These are phyloP conservation scores for Muscina levida DNA, from an alignment of 2,888 invertebrate genomes.

Conservation along the genomic window DNA sequence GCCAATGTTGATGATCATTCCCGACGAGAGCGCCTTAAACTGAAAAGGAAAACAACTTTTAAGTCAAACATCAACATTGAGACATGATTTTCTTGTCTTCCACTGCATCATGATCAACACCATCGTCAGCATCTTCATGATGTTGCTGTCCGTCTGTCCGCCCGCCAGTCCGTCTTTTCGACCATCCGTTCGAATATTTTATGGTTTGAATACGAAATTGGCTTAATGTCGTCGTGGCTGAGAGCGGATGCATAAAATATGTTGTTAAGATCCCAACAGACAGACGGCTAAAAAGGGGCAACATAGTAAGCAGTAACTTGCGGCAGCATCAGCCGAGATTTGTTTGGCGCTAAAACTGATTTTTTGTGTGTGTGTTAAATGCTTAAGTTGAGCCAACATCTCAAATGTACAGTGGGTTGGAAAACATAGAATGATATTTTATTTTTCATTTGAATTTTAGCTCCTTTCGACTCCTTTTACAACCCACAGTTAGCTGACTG, in stretches of 20 bases:
- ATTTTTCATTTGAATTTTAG: conserved; percentile 21
- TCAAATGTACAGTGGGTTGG: conserved; percentile 8
- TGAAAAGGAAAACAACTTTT: conserved; percentile 27
- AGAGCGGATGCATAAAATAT: conserved; percentile 66
- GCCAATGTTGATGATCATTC: conserved; percentile 29
- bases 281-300: conserved; percentile 43
- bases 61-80: conserved; percentile 51
- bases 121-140: conserved; percentile 3
- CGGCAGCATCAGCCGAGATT: conserved; percentile 27
- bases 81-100: conserved; percentile 56
- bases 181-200: conserved; percentile 39
- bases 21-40: conserved; percentile 44
- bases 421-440: neutral
- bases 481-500: conserved; percentile 47
- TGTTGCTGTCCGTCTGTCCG: neutral
- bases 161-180: no score
- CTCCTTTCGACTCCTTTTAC: conserved; percentile 45
- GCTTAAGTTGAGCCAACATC: no score
- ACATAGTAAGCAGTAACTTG: conserved; percentile 23
- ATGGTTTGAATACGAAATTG: conserved; percentile 59
- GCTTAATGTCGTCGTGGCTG: conserved; percentile 54
- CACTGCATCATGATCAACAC: neutral
- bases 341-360: conserved; percentile 33
- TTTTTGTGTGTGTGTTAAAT: no score
- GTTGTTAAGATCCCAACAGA: conserved; percentile 56